Percentiles rank a stretch among this genome's conserved stretches.
Conservation (phyloP, 2,797 vertebrate species). For the Eospalax fontanierii region DNA sequence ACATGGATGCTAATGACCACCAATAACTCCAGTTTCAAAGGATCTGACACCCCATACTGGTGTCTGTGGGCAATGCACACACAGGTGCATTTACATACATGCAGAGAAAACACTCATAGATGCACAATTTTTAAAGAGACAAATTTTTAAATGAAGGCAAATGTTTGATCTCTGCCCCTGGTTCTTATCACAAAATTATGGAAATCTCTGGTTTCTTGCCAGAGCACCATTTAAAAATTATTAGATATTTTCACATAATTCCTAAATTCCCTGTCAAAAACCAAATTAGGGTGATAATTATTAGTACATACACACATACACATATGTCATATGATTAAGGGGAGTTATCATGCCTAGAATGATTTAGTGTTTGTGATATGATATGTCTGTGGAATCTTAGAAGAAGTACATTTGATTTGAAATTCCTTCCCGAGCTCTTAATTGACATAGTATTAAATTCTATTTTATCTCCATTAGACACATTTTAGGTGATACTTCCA, state of each 20-base stretch:
- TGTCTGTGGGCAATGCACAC: no score
- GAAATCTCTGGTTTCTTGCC: not conserved
- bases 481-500: no score
- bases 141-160: no score
- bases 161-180: not conserved
- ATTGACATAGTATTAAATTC: no score
- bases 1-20: no score
- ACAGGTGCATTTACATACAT: no score
- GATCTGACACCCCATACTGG: no score
- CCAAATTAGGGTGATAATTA: not conserved
- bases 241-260: not conserved
- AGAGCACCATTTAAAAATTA: not conserved
- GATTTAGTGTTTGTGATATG: not conserved
- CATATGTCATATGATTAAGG: not conserved
- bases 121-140: no score
- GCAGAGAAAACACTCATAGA: no score
- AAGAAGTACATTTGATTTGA: not conserved
- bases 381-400: not conserved
- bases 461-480: no score
- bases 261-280: not conserved
- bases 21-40: no score
- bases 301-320: no score
- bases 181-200: not conserved
- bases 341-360: not conserved
- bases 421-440: not conserved